Evolutionary conservation across 2,113 vertebrate species (phyloP).

Genomic region (Microtus montanus): DNA sequence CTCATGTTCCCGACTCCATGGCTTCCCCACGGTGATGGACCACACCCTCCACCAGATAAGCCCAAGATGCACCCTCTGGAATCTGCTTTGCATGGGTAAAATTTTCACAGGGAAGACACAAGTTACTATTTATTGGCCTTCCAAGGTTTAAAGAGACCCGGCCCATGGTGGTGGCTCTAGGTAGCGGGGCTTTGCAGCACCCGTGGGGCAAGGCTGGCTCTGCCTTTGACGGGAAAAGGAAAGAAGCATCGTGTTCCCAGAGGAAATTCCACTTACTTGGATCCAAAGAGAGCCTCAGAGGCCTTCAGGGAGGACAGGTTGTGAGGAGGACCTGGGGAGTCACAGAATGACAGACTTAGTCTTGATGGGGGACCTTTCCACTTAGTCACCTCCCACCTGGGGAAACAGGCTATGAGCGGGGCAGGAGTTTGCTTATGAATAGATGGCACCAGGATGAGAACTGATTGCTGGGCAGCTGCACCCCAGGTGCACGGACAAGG

Average conservation of each 20-base stretch:
- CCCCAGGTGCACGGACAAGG: not conserved
- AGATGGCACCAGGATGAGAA: not conserved
- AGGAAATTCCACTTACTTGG: conserved; percentile 85
- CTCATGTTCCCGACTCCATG: not conserved
- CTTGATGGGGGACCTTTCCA: not conserved
- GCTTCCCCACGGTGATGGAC: not conserved
- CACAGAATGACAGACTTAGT: not conserved
- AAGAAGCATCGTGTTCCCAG: rapidly evolving
- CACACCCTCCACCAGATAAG: not conserved
- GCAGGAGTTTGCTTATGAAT: not conserved
- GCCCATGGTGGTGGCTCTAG: not conserved
- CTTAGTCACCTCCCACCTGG: not conserved
- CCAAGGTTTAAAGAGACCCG: not conserved
- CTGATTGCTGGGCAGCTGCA: not conserved
- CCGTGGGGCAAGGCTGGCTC: not conserved
- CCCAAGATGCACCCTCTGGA: not conserved
- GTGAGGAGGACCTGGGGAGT: conserved; percentile 86
- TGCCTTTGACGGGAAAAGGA: not conserved
- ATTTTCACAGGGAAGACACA: not conserved
- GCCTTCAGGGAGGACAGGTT: conserved; percentile 90
- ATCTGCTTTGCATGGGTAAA: not conserved
- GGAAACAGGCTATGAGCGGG: not conserved
- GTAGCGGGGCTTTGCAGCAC: not conserved
- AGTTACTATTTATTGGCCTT: not conserved
- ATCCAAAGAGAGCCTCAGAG: conserved; percentile 91